A percentile compares a stretch with the other conserved stretches of the same genome.
Evolutionary conservation across 2,888 invertebrate species (phyloP).

Genomic region (Cheilosia grossa): DNA sequence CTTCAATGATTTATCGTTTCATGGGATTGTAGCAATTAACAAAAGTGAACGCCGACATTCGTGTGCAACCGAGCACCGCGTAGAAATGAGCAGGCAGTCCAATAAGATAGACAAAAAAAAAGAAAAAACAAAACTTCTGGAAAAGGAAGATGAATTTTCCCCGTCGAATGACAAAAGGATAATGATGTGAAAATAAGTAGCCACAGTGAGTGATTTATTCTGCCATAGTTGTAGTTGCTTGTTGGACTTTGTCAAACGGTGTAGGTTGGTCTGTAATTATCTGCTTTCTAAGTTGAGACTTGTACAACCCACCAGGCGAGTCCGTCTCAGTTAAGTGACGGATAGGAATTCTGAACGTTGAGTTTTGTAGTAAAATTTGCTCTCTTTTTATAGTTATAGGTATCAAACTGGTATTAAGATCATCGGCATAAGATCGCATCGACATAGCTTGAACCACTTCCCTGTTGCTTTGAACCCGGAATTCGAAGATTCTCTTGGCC

Average conservation of each 20-base stretch:
- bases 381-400: not conserved
- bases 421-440: too few species aligned
- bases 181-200: slow-evolving; percentile 53
- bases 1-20: slow-evolving; percentile 74
- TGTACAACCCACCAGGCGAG: not conserved
- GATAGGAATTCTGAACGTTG: not conserved
- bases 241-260: slow-evolving; percentile 50
- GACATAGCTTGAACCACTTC: too few species aligned
- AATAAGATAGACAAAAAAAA: slow-evolving; percentile 1
- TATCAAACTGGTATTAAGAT: too few species aligned
- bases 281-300: slow-evolving; percentile 35
- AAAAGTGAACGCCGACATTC: slow-evolving; percentile 74
- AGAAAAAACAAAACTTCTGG: slow-evolving; percentile 13
- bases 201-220: slow-evolving; percentile 61
- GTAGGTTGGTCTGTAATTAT: slow-evolving; percentile 28
- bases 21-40: slow-evolving; percentile 74
- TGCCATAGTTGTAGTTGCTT: slow-evolving; percentile 31
- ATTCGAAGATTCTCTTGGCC: too few species aligned
- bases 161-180: slow-evolving; percentile 62
- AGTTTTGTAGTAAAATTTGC: not conserved
- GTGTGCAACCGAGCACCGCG: slow-evolving; percentile 33
- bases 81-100: not conserved
- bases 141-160: slow-evolving; percentile 67
- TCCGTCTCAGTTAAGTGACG: not conserved
- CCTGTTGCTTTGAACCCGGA: too few species aligned